Percentiles rank a stretch among this genome's conserved stretches.
phyloP scores from a whole-genome alignment of 2,113 vertebrate species.

The Onychorhynchus coronatus region DNA sequence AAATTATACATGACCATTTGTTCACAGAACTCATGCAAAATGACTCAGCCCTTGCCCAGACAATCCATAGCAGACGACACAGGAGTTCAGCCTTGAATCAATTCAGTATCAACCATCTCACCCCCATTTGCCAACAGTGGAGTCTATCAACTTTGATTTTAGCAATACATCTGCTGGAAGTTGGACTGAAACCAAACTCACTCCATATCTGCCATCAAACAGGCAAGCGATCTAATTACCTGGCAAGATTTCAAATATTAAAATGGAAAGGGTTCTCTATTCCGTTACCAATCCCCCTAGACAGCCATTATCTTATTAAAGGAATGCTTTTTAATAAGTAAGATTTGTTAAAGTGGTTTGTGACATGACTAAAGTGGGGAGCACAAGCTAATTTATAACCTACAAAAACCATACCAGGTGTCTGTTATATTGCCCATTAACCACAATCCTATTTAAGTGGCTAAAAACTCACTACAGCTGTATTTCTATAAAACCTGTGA shows the following conservation, averaged over 20 bases:
- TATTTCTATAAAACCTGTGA: background rate
- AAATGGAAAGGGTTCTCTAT: constrained; percentile 12
- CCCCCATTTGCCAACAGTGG: background rate
- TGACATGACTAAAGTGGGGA: background rate
- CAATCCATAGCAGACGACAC: background rate
- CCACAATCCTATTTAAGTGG: constrained; percentile 4
- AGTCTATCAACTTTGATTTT: constrained; percentile 1
- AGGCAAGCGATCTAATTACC: constrained; percentile 16
- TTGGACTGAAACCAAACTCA: constrained; percentile 10
- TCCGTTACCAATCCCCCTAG: background rate
- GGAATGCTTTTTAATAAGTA: constrained; percentile 22
- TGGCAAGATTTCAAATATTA: constrained; percentile 15
- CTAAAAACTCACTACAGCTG: background rate
- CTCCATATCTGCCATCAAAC: constrained; percentile 35
- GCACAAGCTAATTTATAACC: constrained; percentile 6
- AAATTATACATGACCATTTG: background rate
- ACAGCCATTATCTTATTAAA: constrained; percentile 42
- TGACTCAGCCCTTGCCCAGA: background rate
- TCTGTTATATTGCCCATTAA: background rate
- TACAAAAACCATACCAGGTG: constrained; percentile 7
- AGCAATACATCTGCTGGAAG: constrained; percentile 13
- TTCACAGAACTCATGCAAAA: background rate
- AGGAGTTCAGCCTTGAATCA: background rate
- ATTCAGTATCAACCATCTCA: background rate
- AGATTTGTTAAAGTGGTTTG: constrained; percentile 36